Evolutionary conservation across 2,113 vertebrate genomes (phyloP).

Genomic region (Xyrauchen texanus): DNA sequence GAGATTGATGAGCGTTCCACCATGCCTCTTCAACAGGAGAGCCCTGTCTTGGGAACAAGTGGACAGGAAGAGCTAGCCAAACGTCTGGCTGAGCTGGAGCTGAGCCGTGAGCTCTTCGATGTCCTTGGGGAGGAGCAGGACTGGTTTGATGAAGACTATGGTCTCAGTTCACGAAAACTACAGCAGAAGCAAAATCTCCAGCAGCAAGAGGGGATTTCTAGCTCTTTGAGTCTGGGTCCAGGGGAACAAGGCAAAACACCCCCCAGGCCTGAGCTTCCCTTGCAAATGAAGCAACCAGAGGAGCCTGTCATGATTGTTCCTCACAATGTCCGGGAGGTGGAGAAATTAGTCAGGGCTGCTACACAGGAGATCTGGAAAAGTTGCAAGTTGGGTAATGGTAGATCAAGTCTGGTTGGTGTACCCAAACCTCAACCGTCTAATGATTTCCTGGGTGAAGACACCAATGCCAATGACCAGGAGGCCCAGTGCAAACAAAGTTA

Average conservation of each 20-base stretch:
- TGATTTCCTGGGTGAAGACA: constrained; percentile 67
- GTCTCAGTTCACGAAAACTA: constrained; percentile 84
- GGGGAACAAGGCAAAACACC: constrained; percentile 69
- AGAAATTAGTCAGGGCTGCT: constrained; percentile 83
- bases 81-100: constrained; percentile 89
- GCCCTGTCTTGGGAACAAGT: constrained; percentile 86
- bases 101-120: constrained; percentile 85
- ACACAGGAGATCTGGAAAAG: constrained; percentile 87
- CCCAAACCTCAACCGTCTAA: constrained; percentile 67
- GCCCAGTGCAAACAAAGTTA: constrained; percentile 83
- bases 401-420: constrained; percentile 60
- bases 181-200: constrained; percentile 77
- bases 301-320: constrained; percentile 86
- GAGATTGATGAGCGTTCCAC: constrained; percentile 4
- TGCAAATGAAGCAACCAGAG: constrained; percentile 78
- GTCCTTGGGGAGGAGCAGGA: constrained; percentile 91
- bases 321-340: constrained; percentile 82
- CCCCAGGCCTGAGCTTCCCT: constrained; percentile 73
- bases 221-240: constrained; percentile 41
- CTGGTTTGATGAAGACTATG: constrained; percentile 99
- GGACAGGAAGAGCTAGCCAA: constrained; percentile 92
- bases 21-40: constrained; percentile 75
- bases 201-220: constrained; percentile 39
- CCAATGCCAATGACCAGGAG: constrained; percentile 75
- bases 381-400: constrained; percentile 76